Evolutionary conservation across 2,888 invertebrate species (phyloP), one percentile per base, ranked within the genome.

Genomic region (Pristionchus maxplancki): DNA sequence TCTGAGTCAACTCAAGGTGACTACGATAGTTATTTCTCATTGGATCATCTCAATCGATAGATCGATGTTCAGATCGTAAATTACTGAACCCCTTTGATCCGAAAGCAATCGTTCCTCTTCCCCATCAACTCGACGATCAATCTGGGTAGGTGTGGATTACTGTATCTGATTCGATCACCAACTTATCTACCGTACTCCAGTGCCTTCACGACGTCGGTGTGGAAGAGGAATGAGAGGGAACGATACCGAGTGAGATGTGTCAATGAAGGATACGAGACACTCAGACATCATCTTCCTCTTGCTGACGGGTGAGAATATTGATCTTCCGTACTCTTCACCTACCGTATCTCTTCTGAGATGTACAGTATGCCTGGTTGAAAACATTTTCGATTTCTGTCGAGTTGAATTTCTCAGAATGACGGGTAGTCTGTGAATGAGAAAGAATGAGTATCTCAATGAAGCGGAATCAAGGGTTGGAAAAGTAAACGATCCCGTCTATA

Each of bases 171-270:
- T 17, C 24, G 40, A 40, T 74, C 34, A 40, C 24, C 40, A 34
- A 31, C 48, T 44, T 15, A 78, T 11, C 28, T 28, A 78, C 78
- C 78, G 40, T 78, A 78, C 44, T 71, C 15, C 87, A 87, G 87
- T 67, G 67, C 87, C 86, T 91, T 91, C 81, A 93, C 93, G 13
- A 93, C 93, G 0, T 93, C 95, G 0, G 94, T 95, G 9, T 94
- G 94, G 92, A 93, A 94, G 81, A 91, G 95, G 74, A 95, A 95
- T 89, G 95, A 95, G 89, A 90, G 95, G 15, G 95, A 95, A 88
- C 89, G 95, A 28, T 94, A 93, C 81, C 91, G 95, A 44, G 95
- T 95, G 20, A 90, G 95, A 24, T 94, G 94, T 90, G 95, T 95
- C 1, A 95, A 95, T 88, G 95, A 95, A 24, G 95, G 95, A n/a